Evolutionary conservation across 2,797 vertebrate genomes (phyloP).

Genomic region (Myotis daubentonii): DNA sequence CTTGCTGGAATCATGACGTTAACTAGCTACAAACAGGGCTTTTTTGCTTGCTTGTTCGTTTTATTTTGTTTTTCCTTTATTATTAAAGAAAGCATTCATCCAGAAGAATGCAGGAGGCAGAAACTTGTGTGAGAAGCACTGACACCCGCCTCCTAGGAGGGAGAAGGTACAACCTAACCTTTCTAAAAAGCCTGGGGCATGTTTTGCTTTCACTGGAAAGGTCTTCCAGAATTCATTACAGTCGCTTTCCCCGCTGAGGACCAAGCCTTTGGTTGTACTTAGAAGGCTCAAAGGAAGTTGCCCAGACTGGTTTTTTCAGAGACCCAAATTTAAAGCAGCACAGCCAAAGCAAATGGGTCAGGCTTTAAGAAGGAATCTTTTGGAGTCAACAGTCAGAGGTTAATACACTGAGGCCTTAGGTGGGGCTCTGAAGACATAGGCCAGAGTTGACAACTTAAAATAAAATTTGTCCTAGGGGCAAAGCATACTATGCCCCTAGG

Average conservation of each 20-base stretch:
- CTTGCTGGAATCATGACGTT: conserved; percentile 70
- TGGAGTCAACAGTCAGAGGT: conserved; percentile 59
- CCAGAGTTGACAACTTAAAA: conserved; percentile 2
- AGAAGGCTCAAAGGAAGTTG: conserved; percentile 79
- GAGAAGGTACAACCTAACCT: conserved; percentile 80
- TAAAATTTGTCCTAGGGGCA: no score
- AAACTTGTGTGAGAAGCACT: conserved; percentile 65
- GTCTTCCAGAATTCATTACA: conserved; percentile 84
- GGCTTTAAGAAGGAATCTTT: background rate
- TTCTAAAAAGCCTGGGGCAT: conserved; percentile 78
- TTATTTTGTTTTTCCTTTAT: conserved; percentile 68
- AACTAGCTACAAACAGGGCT: conserved; percentile 66
- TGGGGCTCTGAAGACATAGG: background rate
- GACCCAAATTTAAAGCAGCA: conserved; percentile 31
- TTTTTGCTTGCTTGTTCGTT: conserved; percentile 23
- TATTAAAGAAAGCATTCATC: background rate
- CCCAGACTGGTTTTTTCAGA: conserved; percentile 68
- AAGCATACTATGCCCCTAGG: background rate
- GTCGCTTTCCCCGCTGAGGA: conserved; percentile 78
- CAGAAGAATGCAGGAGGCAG: background rate
- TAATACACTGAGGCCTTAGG: background rate
- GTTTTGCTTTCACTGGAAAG: conserved; percentile 83
- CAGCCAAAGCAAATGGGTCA: background rate
- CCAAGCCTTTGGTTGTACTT: conserved; percentile 76
- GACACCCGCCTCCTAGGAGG: conserved; percentile 66